Evolutionary conservation across 2,113 vertebrate genomes (phyloP).

Genomic region (Neodontobutis hainanensis): DNA sequence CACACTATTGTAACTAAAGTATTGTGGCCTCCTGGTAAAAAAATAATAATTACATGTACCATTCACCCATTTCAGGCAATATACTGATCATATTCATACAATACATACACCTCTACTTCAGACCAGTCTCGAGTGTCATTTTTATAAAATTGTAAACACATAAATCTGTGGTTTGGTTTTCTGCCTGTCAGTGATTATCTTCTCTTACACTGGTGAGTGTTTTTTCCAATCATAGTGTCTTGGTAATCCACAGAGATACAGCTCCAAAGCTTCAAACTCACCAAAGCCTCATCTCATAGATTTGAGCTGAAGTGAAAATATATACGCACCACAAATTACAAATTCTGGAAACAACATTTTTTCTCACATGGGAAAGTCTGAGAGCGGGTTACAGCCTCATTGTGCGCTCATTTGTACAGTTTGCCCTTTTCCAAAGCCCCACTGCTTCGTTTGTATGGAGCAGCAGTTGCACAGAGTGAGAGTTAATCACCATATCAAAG

Average conservation of each 20-base stretch:
- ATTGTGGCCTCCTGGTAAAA: no score
- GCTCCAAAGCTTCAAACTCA: conserved; percentile 17
- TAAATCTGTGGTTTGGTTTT: background rate
- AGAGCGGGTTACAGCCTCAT: background rate
- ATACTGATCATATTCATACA: no score
- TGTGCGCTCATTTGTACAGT: conserved; percentile 8
- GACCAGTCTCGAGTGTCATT: no score
- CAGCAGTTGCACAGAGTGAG: conserved; percentile 28
- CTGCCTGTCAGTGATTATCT: background rate
- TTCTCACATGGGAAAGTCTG: background rate
- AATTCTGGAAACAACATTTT: background rate
- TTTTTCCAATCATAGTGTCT: conserved; percentile 2
- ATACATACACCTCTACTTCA: no score
- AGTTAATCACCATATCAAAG: conserved; percentile 76
- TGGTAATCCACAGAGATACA: background rate
- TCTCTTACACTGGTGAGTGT: conserved; percentile 5
- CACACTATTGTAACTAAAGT: no score
- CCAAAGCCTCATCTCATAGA: conserved; percentile 4
- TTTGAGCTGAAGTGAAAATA: conserved; percentile 1
- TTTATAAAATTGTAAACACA: background rate
- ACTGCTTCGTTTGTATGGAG: background rate
- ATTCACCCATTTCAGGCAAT: no score
- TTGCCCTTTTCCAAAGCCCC: conserved; percentile 2
- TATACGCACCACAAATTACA: background rate
- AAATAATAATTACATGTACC: no score